Evolutionary conservation across 2,113 vertebrate genomes (phyloP).

Genomic region (Heterochromis multidens): DNA sequence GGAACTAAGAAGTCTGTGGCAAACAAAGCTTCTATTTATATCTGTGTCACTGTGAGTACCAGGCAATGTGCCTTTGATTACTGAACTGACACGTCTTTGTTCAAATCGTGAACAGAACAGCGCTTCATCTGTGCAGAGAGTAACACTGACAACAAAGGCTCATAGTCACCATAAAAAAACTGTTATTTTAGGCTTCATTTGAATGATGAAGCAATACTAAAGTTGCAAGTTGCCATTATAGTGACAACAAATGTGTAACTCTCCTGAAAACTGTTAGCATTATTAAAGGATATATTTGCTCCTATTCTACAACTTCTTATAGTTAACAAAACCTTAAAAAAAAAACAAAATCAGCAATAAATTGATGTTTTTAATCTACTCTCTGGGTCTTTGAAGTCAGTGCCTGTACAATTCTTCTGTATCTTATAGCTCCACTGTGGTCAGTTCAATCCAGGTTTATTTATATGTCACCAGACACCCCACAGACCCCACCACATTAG

Average conservation of each 20-base stretch:
- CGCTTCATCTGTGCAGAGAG: constrained; percentile 23
- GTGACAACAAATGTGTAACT: background rate
- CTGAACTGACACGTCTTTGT: constrained; percentile 49
- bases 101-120: constrained; percentile 31
- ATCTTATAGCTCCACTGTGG: background rate
- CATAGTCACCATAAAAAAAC: background rate
- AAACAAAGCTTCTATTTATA: constrained; percentile 51
- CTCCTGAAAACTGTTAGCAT: background rate
- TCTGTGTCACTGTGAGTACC: constrained; percentile 29
- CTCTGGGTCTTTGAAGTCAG: background rate
- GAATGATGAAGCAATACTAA: background rate
- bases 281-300: background rate
- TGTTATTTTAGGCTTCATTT: constrained; percentile 20
- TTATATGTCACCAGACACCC: background rate
- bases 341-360: background rate
- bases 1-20: background rate
- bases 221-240: background rate
- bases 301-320: background rate
- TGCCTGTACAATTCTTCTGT: background rate
- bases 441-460: background rate
- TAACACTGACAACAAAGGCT: constrained; percentile 12
- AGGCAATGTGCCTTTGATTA: constrained; percentile 26
- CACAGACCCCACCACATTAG: too few relatives aligned
- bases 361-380: background rate
- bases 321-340: background rate